phyloP scores from a whole-genome alignment of 2,113 vertebrate genomes.

The Gnathonemus longibarbis region DNA sequence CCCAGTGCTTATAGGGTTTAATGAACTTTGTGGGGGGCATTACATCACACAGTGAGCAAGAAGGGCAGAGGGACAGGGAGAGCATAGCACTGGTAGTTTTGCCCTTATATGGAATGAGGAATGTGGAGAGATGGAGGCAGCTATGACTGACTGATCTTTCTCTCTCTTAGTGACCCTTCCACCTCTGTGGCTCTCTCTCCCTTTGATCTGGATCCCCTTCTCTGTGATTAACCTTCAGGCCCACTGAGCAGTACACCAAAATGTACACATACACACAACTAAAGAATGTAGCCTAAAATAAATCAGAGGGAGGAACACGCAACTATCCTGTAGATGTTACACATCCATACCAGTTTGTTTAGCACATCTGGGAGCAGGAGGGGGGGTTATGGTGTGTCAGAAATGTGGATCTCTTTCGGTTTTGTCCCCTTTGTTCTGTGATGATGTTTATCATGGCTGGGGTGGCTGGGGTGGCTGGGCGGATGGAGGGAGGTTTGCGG shows the following conservation, averaged over 20 bases:
- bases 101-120: conserved; percentile 64
- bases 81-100: conserved; percentile 45
- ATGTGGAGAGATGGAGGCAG: conserved; percentile 46
- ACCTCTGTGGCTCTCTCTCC: conserved; percentile 7
- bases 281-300: not conserved
- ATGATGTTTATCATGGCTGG: not conserved
- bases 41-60: conserved; percentile 27
- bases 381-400: not conserved
- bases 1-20: not conserved
- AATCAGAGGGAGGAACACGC: not conserved
- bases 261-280: not conserved
- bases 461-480: not conserved
- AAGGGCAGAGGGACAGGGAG: conserved; percentile 18
- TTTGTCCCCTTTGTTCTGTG: not conserved
- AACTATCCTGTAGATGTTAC: not conserved
- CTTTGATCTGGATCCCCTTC: conserved; percentile 5
- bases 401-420: not conserved
- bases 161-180: conserved; percentile 24
- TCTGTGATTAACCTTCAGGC: conserved; percentile 23
- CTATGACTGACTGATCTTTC: conserved; percentile 54
- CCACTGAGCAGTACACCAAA: not conserved
- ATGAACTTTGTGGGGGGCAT: not conserved
- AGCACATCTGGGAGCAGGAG: not conserved
- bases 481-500: not conserved
- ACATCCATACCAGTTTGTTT: not conserved